A percentile compares a stretch with the other conserved stretches of the same genome.
These are phyloP conservation scores for Lepilemur ruficaudatus DNA, from an alignment of 2,797 vertebrate genomes.

Conservation along the genomic window DNA sequence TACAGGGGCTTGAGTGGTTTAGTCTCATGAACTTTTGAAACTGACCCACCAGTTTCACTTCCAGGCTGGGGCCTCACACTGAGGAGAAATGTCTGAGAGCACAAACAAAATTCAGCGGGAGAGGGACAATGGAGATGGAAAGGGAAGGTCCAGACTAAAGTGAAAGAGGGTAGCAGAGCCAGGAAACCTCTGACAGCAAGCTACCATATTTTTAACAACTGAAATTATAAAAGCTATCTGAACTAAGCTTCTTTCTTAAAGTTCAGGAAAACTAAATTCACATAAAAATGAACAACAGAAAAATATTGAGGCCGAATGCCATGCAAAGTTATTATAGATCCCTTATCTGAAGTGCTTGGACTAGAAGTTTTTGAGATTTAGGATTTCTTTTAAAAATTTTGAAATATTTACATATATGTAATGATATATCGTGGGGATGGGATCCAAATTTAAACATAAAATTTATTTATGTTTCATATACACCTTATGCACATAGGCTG, in stretches of 20 bases:
- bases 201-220: not conserved
- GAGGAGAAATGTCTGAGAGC: not conserved
- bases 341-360: not conserved
- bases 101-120: not conserved
- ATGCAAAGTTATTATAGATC: not conserved
- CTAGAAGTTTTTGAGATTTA: not conserved
- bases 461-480: not conserved
- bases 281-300: not conserved
- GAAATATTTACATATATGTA: not conserved
- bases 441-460: not conserved
- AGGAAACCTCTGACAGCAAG: conserved; percentile 1
- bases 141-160: not conserved
- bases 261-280: conserved; percentile 24
- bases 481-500: not conserved
- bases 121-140: not conserved
- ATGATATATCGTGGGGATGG: not conserved
- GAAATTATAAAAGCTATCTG: not conserved
- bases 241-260: not conserved
- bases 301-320: not conserved
- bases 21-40: not conserved
- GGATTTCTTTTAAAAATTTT: not conserved
- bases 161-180: not conserved
- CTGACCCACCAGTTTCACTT: not conserved
- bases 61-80: not conserved
- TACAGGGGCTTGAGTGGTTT: not conserved